phyloP scores from a whole-genome alignment of 2,888 invertebrate genomes.

The Copidosoma aretas region DNA sequence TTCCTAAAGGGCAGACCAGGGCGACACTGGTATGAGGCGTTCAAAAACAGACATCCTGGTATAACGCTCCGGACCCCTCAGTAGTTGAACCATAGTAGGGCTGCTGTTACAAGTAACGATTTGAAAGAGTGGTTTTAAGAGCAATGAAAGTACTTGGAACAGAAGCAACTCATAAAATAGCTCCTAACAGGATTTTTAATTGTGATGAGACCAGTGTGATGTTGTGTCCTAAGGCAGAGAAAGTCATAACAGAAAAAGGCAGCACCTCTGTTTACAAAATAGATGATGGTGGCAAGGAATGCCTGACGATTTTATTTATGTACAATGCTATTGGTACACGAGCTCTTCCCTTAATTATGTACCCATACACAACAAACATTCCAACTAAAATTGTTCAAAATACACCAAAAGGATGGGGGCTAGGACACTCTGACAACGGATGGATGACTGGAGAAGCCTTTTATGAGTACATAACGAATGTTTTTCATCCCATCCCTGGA shows the following conservation, averaged over 20 bases:
- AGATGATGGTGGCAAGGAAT: background rate
- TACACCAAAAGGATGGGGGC: slow-evolving; percentile 54
- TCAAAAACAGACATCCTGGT: background rate
- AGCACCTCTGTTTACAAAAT: background rate
- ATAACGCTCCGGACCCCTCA: background rate
- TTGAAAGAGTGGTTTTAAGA: slow-evolving; percentile 1
- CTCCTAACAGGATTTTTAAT: background rate
- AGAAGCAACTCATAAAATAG: background rate
- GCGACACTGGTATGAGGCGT: slow-evolving; percentile 11
- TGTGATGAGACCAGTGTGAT: background rate
- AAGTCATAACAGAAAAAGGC: background rate
- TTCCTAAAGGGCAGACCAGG: slow-evolving; percentile 7
- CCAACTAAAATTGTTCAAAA: slow-evolving; percentile 45
- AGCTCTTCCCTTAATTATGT: slow-evolving; percentile 51
- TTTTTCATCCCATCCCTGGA: slow-evolving; percentile 57
- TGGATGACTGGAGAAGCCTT: slow-evolving; percentile 61
- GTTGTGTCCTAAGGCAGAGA: background rate
- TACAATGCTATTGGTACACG: slow-evolving; percentile 47
- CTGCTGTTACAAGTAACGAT: background rate
- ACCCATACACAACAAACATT: slow-evolving; percentile 27
- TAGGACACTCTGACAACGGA: slow-evolving; percentile 59
- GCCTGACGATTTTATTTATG: background rate
- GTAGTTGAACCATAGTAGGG: background rate
- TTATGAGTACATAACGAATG: slow-evolving; percentile 57
- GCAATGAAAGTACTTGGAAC: background rate